phyloP scores from a whole-genome alignment of 2,113 vertebrate genomes.

The Eulacestoma nigropectus region DNA sequence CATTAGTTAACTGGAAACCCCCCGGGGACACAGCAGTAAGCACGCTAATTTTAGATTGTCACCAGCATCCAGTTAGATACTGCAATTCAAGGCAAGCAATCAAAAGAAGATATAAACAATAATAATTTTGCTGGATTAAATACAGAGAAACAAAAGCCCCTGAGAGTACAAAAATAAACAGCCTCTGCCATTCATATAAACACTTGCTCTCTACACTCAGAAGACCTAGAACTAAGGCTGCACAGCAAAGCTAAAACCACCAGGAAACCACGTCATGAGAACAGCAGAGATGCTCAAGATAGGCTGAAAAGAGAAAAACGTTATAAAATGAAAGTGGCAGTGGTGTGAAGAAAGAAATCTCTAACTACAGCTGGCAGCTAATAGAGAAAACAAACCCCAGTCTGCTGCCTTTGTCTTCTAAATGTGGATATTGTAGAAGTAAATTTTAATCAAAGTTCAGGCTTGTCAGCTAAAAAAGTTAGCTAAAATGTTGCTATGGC shows the following conservation, averaged over 20 bases:
- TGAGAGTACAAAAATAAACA: background rate
- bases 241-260: background rate
- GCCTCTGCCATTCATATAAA: background rate
- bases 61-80: background rate
- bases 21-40: background rate
- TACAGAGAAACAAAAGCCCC: background rate
- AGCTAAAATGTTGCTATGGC: background rate
- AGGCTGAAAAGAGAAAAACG: background rate
- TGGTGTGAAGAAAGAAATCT: background rate
- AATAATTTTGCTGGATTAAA: background rate
- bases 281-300: background rate
- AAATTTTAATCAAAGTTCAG: background rate
- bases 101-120: background rate
- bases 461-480: background rate
- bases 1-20: background rate
- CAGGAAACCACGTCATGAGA: background rate
- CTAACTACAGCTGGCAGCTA: background rate
- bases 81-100: background rate
- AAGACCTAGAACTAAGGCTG: background rate
- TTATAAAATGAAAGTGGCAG: background rate
- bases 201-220: background rate
- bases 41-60: slow-evolving; percentile 15
- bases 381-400: background rate
- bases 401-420: background rate
- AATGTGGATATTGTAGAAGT: background rate